These are phyloP conservation scores for Heteromormyrus szaboi DNA, from an alignment of 2,797 vertebrate genomes.

Conservation along the genomic window DNA sequence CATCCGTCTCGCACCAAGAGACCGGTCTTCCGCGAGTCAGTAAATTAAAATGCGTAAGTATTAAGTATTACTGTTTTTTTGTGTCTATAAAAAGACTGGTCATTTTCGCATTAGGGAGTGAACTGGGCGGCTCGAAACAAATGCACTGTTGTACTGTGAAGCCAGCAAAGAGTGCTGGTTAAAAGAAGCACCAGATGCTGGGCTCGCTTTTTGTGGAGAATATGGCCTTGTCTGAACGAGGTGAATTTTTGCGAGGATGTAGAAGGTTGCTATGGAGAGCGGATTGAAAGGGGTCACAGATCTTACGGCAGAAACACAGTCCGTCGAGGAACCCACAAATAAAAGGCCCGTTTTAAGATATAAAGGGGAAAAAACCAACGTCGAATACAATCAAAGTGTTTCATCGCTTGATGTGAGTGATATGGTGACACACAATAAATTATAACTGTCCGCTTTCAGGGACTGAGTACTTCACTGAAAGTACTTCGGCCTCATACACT, in stretches of 20 bases:
- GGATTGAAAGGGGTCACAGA: slow-evolving; percentile 66
- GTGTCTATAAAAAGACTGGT: slow-evolving; percentile 71
- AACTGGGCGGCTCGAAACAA: slow-evolving; percentile 53
- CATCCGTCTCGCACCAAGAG: slow-evolving; percentile 37
- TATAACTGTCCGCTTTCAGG: slow-evolving; percentile 5
- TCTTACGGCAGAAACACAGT: slow-evolving; percentile 61
- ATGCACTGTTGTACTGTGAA: slow-evolving; percentile 62
- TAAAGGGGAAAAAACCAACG: slow-evolving; percentile 30
- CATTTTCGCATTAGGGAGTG: slow-evolving; percentile 42
- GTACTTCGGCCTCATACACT: not conserved
- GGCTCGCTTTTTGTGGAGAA: slow-evolving; percentile 57
- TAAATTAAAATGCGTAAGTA: slow-evolving; percentile 63
- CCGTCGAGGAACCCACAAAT: slow-evolving; percentile 57
- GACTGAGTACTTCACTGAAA: not conserved
- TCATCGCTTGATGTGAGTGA: slow-evolving; percentile 23
- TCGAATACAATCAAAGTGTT: slow-evolving; percentile 38
- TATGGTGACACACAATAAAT: slow-evolving; percentile 6
- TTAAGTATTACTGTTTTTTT: slow-evolving; percentile 57
- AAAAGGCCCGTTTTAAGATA: slow-evolving; percentile 40
- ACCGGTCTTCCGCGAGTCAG: slow-evolving; percentile 42
- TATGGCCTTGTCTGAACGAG: slow-evolving; percentile 71
- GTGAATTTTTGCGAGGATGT: slow-evolving; percentile 72
- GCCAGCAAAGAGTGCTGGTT: slow-evolving; percentile 50
- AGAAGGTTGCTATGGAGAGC: slow-evolving; percentile 69
- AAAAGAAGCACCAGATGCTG: slow-evolving; percentile 67